These are phyloP conservation scores for Halictus rubicundus DNA, from an alignment of 1,140 invertebrate species.

Conservation along the genomic window DNA sequence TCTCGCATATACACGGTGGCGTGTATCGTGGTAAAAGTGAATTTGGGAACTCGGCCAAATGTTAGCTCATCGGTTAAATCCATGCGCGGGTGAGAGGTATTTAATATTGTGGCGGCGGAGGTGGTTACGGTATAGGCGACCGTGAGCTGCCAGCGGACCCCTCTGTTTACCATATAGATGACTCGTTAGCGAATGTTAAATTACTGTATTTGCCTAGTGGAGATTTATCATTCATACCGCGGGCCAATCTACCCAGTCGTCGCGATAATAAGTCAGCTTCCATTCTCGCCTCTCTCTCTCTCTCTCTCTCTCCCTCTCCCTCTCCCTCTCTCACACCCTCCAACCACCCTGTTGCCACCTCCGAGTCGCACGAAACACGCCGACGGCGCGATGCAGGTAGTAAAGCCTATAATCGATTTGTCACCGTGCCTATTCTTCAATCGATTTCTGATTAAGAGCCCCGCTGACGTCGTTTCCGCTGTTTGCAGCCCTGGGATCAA, in stretches of 20 bases:
- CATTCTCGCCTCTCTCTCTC: slow-evolving; percentile 14
- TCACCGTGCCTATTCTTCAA: slow-evolving; percentile 29
- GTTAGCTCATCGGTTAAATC: slow-evolving; percentile 69
- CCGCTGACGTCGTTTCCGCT: not conserved
- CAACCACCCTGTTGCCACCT: not conserved
- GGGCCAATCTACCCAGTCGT: slow-evolving; percentile 63
- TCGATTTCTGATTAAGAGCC: slow-evolving; percentile 29
- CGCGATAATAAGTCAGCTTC: slow-evolving; percentile 66
- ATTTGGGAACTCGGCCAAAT: slow-evolving; percentile 67
- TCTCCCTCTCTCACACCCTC: not conserved
- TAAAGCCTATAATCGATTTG: slow-evolving; percentile 35
- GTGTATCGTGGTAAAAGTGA: slow-evolving; percentile 63
- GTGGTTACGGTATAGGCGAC: slow-evolving; percentile 58
- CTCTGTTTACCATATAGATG: slow-evolving; percentile 75
- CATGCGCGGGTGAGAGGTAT: slow-evolving; percentile 59
- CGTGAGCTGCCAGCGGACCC: slow-evolving; percentile 55
- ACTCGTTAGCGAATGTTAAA: slow-evolving; percentile 73
- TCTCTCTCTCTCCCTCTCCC: not conserved
- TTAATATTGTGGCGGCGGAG: slow-evolving; percentile 64
- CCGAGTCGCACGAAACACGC: slow-evolving; percentile 14
- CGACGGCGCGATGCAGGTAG: slow-evolving; percentile 40
- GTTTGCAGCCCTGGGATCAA: no score
- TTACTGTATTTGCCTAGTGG: slow-evolving; percentile 71
- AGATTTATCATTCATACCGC: slow-evolving; percentile 73
- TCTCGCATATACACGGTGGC: slow-evolving; percentile 45